Percentiles rank a stretch among this genome's conserved stretches.
These are phyloP conservation scores for Gadopsis bispinosus DNA, from an alignment of 2,797 vertebrate genomes.

Conservation along the genomic window DNA sequence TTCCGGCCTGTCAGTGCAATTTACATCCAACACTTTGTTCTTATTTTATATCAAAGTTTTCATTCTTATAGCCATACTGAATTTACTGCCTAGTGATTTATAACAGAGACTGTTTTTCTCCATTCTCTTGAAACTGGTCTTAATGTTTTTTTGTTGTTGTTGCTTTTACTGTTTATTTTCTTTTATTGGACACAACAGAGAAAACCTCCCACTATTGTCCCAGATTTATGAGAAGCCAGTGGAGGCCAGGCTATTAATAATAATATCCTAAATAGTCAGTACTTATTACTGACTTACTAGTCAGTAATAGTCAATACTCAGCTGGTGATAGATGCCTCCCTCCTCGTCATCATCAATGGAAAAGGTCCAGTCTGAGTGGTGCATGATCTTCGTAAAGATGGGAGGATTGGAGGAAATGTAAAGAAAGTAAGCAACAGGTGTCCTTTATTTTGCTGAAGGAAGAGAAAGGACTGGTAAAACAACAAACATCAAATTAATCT, in stretches of 20 bases:
- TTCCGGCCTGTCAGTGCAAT: slow-evolving; percentile 29
- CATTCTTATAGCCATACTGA: neutral
- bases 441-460: neutral
- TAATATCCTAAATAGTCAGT: neutral
- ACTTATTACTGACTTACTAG: no score
- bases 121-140: neutral
- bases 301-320: neutral
- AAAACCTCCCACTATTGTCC: neutral
- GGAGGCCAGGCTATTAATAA: no score
- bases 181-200: neutral
- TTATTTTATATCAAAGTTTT: slow-evolving; percentile 1
- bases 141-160: neutral
- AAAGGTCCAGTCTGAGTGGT: neutral
- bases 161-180: neutral
- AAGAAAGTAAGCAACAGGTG: slow-evolving; percentile 28
- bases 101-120: slow-evolving; percentile 3
- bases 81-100: slow-evolving; percentile 12
- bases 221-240: slow-evolving; percentile 6
- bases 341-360: neutral
- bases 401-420: neutral
- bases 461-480: neutral
- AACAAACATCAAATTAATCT: slow-evolving; percentile 1
- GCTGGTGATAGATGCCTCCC: slow-evolving; percentile 15
- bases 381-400: neutral
- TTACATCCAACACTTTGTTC: slow-evolving; percentile 17